These are phyloP conservation scores for Mimachlamys varia DNA, from an alignment of 2,888 invertebrate genomes.

Conservation along the genomic window DNA sequence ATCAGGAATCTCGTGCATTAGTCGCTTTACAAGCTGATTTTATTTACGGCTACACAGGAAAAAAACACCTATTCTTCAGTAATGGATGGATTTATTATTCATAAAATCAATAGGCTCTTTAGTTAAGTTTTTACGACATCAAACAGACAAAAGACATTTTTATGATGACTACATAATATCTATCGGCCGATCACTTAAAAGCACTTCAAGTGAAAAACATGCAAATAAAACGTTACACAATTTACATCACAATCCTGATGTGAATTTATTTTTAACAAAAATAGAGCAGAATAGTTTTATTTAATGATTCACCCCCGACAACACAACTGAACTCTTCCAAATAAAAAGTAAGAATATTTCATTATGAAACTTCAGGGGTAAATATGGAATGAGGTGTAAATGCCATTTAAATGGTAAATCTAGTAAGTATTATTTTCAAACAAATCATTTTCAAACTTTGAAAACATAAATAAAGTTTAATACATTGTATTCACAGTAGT, in stretches of 20 bases:
- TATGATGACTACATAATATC: background rate
- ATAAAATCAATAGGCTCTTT: background rate
- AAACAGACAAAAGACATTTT: background rate
- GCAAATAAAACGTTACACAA: background rate
- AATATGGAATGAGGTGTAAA: too few species aligned
- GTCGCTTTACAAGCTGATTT: background rate
- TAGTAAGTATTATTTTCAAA: too few species aligned
- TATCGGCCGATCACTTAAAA: background rate
- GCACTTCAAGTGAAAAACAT: background rate
- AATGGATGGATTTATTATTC: background rate
- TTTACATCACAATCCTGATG: background rate
- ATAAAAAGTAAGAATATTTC: too few species aligned
- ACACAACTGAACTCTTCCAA: too few species aligned
- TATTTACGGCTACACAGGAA: background rate
- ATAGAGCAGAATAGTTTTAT: too few species aligned
- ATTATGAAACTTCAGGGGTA: too few species aligned
- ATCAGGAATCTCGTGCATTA: constrained; percentile 10
- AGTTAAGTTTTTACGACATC: background rate
- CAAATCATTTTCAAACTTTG: too few species aligned
- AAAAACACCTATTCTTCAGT: background rate
- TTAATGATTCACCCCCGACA: too few species aligned
- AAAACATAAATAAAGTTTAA: too few species aligned
- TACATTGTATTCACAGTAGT: too few species aligned
- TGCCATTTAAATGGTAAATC: too few species aligned
- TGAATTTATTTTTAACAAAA: too few species aligned